phyloP scores from a whole-genome alignment of 2,888 invertebrate species.

The Liodrosophila aerea region DNA sequence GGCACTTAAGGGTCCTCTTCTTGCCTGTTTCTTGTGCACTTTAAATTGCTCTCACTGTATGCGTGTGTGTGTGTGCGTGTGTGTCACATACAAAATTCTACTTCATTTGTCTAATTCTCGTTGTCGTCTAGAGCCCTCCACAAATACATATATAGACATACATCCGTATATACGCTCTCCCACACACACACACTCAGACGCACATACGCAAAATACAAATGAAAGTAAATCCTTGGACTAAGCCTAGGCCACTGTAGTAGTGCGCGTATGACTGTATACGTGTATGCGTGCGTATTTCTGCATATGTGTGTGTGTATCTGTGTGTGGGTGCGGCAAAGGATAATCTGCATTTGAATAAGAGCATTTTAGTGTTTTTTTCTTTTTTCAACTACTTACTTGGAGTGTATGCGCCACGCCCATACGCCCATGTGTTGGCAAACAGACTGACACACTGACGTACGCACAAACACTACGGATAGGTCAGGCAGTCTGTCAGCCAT shows the following conservation, averaged over 20 bases:
- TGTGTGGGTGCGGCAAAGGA: constrained; percentile 63
- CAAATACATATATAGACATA: constrained; percentile 36
- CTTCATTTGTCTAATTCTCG: constrained; percentile 75
- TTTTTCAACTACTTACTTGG: constrained; percentile 41
- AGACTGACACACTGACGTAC: constrained; percentile 18
- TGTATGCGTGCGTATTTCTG: constrained; percentile 17
- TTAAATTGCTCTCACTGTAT: constrained; percentile 33
- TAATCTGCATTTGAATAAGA: constrained; percentile 78
- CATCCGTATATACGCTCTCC: constrained; percentile 25
- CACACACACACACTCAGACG: constrained; percentile 26
- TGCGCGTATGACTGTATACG: constrained; percentile 2
- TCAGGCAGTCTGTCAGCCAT: constrained; percentile 61
- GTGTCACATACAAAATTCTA: constrained; percentile 65
- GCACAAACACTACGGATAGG: constrained; percentile 1
- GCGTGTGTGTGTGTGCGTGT: constrained; percentile 27
- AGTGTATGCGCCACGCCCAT: constrained; percentile 34
- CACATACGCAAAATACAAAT: constrained; percentile 60
- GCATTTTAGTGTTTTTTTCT: constrained; percentile 72
- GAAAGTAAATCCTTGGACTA: constrained; percentile 74
- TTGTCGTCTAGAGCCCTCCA: constrained; percentile 59
- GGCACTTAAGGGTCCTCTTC: constrained; percentile 69
- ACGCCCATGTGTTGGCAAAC: constrained; percentile 58
- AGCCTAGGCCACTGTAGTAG: constrained; percentile 54
- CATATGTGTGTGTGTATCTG: constrained; percentile 22
- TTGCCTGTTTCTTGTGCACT: constrained; percentile 50